phyloP scores from a whole-genome alignment of 2,888 invertebrate species.

The Sicus ferrugineus region DNA sequence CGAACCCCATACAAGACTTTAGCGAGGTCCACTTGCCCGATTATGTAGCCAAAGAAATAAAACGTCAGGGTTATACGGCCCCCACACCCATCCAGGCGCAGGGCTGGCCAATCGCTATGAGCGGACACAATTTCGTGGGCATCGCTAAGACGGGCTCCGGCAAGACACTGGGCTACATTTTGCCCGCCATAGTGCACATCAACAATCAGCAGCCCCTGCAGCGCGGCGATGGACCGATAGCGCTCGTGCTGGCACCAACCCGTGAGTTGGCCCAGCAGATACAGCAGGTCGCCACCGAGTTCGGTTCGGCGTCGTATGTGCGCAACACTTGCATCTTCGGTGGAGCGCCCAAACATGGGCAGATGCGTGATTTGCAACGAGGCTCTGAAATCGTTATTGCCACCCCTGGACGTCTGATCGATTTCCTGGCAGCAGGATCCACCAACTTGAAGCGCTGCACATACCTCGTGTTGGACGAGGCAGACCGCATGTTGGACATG shows the following conservation, averaged over 20 bases:
- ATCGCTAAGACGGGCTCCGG: constrained; percentile 87
- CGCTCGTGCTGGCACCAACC: constrained; percentile 81
- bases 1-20: constrained; percentile 81
- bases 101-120: constrained; percentile 88
- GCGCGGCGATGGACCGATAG: constrained; percentile 86
- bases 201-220: constrained; percentile 79
- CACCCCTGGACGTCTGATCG: constrained; percentile 90
- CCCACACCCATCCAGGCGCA: constrained; percentile 89
- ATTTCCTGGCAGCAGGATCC: constrained; percentile 82
- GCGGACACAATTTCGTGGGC: constrained; percentile 84
- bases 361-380: constrained; percentile 77
- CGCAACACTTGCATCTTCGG: constrained; percentile 90
- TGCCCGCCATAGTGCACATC: constrained; percentile 89
- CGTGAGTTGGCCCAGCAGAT: constrained; percentile 84
- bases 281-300: constrained; percentile 83
- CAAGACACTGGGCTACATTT: constrained; percentile 80
- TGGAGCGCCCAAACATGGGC: constrained; percentile 84
- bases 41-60: constrained; percentile 73
- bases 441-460: constrained; percentile 81
- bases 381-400: constrained; percentile 91
- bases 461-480: constrained; percentile 90
- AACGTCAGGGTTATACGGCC: constrained; percentile 73
- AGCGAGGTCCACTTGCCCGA: constrained; percentile 82
- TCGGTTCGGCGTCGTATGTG: constrained; percentile 80
- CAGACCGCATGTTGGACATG: constrained; percentile 98